Evolutionary conservation across 2,888 invertebrate genomes (phyloP).

Genomic region (Lasioglossum zephyrum): DNA sequence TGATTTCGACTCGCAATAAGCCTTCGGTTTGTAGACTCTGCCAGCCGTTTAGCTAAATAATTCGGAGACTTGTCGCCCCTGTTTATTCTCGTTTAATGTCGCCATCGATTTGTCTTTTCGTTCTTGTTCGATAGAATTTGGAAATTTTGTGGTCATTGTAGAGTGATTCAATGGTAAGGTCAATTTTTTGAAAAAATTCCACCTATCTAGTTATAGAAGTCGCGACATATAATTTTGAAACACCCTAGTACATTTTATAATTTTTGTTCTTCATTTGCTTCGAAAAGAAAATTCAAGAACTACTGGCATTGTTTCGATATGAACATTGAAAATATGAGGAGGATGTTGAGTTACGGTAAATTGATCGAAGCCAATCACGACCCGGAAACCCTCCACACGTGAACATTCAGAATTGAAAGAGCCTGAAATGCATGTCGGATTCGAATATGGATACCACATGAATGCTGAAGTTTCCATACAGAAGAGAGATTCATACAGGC

Average conservation of each 20-base stretch:
- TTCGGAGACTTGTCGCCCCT: not conserved
- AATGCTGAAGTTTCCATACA: conserved; percentile 29
- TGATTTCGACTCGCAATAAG: not conserved
- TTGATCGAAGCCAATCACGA: not conserved
- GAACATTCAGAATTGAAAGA: conserved; percentile 5
- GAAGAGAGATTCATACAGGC: conserved; percentile 15
- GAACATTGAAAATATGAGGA: not conserved
- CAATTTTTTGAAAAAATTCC: no score
- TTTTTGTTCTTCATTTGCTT: not conserved
- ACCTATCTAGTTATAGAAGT: no score
- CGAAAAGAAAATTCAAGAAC: not conserved
- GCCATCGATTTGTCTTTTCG: not conserved
- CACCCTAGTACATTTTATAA: no score
- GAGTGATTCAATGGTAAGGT: no score
- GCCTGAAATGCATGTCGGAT: not conserved
- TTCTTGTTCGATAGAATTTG: not conserved
- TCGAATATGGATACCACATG: conserved; percentile 26
- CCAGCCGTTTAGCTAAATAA: not conserved
- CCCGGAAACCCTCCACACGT: not conserved
- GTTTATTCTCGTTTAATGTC: not conserved
- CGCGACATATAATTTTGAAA: no score
- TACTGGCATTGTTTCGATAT: not conserved
- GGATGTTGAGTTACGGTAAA: not conserved
- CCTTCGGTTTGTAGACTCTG: not conserved
- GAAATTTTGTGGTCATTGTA: not conserved